Evolutionary conservation across 2,888 invertebrate genomes (phyloP).

Genomic region (Tholera decimalis): DNA sequence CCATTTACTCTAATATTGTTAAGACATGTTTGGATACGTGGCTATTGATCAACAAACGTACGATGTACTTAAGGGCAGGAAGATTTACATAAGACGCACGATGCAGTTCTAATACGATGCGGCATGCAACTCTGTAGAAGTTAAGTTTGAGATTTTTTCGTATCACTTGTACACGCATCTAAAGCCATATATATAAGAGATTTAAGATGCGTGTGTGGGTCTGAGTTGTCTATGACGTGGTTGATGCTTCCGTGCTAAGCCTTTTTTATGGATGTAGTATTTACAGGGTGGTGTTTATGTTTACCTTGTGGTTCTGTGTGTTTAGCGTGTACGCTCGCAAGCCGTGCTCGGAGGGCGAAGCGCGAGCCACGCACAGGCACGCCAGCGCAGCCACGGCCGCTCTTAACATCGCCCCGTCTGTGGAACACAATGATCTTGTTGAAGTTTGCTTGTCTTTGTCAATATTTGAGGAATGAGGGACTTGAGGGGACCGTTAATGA

Average conservation of each 20-base stretch:
- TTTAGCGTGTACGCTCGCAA: constrained; percentile 78
- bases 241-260: constrained; percentile 21
- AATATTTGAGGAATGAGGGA: constrained; percentile 44
- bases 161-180: background rate
- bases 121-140: background rate
- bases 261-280: constrained; percentile 30
- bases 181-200: too few species aligned
- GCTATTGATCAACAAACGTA: constrained; percentile 15
- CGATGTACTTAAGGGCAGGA: constrained; percentile 19
- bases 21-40: constrained; percentile 51
- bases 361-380: constrained; percentile 89
- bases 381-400: constrained; percentile 86
- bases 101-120: background rate
- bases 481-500: constrained; percentile 29
- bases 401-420: constrained; percentile 89
- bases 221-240: constrained; percentile 13
- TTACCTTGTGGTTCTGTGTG: constrained; percentile 82
- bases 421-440: constrained; percentile 58
- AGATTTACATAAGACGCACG: constrained; percentile 2
- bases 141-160: background rate
- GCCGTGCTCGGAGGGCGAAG: constrained; percentile 83
- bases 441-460: constrained; percentile 35
- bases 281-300: constrained; percentile 67
- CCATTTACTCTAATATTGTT: constrained; percentile 50
- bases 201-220: constrained; percentile 3